Conservation (phyloP, 2,888 invertebrate species). For the Lasioglossum vierecki region DNA sequence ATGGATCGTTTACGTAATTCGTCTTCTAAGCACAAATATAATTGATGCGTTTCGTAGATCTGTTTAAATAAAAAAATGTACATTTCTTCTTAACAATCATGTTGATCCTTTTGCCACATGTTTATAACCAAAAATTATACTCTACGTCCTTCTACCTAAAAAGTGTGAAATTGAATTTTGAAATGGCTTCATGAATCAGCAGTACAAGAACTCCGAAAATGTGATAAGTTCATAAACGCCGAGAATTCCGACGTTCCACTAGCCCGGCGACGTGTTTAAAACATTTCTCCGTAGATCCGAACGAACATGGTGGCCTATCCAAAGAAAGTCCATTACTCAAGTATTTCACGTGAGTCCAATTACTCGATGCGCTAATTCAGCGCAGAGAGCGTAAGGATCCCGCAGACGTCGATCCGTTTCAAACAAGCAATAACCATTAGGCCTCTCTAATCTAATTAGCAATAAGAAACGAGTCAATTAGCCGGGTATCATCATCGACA, state of each 20-base stretch:
- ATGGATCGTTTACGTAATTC: conserved; percentile 1
- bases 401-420: background rate
- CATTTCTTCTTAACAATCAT: background rate
- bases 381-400: background rate
- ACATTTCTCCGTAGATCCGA: background rate
- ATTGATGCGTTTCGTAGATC: background rate
- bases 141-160: background rate
- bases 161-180: background rate
- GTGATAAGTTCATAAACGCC: background rate
- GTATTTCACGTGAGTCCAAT: background rate
- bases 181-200: background rate
- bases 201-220: background rate
- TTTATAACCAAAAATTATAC: no score
- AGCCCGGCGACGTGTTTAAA: background rate
- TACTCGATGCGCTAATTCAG: background rate
- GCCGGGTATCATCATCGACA: conserved; percentile 7
- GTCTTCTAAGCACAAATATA: background rate
- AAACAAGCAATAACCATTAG: conserved; percentile 9
- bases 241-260: background rate
- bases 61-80: background rate
- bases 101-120: no score
- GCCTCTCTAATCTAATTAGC: conserved; percentile 15
- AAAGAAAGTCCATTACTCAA: background rate
- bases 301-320: background rate
- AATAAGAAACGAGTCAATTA: conserved; percentile 14